Base-by-base conservation (phyloP, 2,797 vertebrate genomes). In the Pipistrellus nathusii region DNA sequence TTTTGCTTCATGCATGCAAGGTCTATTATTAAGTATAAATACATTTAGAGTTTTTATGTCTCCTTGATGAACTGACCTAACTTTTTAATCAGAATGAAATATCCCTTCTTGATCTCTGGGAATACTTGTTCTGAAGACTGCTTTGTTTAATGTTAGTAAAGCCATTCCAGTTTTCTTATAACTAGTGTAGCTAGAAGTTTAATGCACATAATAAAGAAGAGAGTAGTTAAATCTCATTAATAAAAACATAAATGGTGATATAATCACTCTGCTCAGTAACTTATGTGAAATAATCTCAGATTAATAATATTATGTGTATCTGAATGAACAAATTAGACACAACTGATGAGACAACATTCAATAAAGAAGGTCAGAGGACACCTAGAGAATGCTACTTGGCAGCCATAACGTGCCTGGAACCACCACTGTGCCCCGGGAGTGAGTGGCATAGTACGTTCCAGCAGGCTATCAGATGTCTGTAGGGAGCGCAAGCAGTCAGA, bases 131-230 rank as follows among this genome's bases (percentile, higher is more conserved):
- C 41, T 68, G 25, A 85, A 82, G 82, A 32, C 59, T 62, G 59
- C 15, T 88, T 81, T 85, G 46, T 72, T n/a, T 77, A 77, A 82
- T 20, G 76, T 62, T 35, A 88, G 32, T 78, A 85, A 95, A 95
- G 17, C 17, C 55, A 93, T 15, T 72, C 17, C 10, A 88, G 30
- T 30, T 76, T 88, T 72, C 75, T 80, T 84, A 55, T 35, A 83
- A 87, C 69, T 95, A 69, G 59, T 6, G 59, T 7, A 35, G 17
- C 20, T 68, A 69, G 1, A 73, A 72, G 41, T 77, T 85, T 72
- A n/a, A 82, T 59, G 6, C 12, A 82, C 21, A 87, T 23, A 91
- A 66, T 35, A 10, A 91, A 85, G 59, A 84, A 85, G 59, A 84
- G 17, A 72, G 10, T 48, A 86, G 75, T n/a, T 83, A 93, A 82